Conservation (phyloP, 1,140 invertebrate genomes). For the Thaumetopoea pityocampa region DNA sequence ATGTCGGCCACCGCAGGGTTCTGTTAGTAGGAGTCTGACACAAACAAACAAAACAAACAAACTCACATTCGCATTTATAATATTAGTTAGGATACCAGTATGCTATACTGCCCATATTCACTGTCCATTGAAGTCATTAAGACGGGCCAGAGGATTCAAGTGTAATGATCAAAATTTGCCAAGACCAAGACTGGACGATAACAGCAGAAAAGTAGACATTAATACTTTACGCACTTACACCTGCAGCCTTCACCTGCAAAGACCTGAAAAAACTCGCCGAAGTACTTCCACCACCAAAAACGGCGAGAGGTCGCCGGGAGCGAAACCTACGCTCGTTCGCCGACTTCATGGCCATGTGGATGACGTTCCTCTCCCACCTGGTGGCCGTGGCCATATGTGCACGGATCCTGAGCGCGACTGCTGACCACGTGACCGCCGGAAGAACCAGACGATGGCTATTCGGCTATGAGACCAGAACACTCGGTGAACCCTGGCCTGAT, state of each 20-base stretch:
- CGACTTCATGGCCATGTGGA: slow-evolving; percentile 79
- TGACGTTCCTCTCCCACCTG: slow-evolving; percentile 77
- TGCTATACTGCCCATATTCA: too few species aligned
- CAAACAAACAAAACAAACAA: too few species aligned
- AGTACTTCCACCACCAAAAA: slow-evolving; percentile 55
- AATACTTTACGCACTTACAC: too few species aligned
- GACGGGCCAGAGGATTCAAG: too few species aligned
- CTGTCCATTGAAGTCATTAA: too few species aligned
- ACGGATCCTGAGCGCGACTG: slow-evolving; percentile 79
- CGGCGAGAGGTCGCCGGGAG: slow-evolving; percentile 54
- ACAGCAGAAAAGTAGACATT: too few species aligned
- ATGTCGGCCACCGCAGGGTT: too few species aligned
- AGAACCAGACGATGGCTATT: slow-evolving; percentile 77
- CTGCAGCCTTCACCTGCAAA: slow-evolving; percentile 55
- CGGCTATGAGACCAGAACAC: slow-evolving; percentile 74
- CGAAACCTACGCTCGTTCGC: slow-evolving; percentile 58
- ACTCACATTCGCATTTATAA: too few species aligned
- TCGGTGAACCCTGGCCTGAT: slow-evolving; percentile 82
- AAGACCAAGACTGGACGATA: too few species aligned
- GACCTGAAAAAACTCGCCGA: slow-evolving; percentile 57
- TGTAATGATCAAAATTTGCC: too few species aligned
- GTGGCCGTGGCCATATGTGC: slow-evolving; percentile 80
- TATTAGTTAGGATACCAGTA: too few species aligned
- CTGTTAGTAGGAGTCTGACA: too few species aligned
- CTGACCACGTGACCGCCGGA: slow-evolving; percentile 80